Percentiles rank a stretch among this genome's conserved stretches.
Conservation (phyloP, 1,140 invertebrate species). For the Leptopilina boulardi region DNA sequence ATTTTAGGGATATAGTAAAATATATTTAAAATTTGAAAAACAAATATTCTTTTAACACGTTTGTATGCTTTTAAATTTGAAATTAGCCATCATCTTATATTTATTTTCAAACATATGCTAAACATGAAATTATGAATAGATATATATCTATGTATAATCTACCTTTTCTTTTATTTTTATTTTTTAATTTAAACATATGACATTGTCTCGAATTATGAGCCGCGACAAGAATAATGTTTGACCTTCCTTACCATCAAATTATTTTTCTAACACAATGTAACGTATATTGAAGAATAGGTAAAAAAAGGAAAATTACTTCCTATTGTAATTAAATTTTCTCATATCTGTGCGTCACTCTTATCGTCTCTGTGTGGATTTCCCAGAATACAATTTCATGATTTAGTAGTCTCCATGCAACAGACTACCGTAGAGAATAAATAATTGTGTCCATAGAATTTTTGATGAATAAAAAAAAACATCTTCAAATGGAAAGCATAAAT, state of each 20-base stretch:
- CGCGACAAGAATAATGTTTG: slow-evolving; percentile 51
- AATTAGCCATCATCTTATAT: background rate
- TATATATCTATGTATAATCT: background rate
- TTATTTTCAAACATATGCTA: background rate
- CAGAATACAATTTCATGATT: background rate
- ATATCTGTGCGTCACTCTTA: background rate
- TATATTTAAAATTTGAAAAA: too few relatives aligned
- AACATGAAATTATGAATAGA: background rate
- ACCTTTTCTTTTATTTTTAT: slow-evolving; percentile 36
- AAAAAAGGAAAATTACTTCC: slow-evolving; percentile 52
- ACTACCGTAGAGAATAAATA: too few relatives aligned
- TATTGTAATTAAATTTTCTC: slow-evolving; percentile 45
- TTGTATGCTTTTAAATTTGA: background rate
- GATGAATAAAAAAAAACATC: too few relatives aligned
- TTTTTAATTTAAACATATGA: slow-evolving; percentile 37
- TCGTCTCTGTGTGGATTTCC: background rate
- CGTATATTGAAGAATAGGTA: slow-evolving; percentile 22
- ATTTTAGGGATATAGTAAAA: background rate
- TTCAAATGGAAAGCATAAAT: too few relatives aligned
- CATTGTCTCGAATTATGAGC: slow-evolving; percentile 54
- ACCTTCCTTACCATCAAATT: slow-evolving; percentile 43
- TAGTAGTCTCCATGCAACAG: background rate
- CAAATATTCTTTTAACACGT: background rate
- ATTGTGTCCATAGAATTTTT: too few relatives aligned
- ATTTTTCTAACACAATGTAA: slow-evolving; percentile 10